A percentile compares a stretch with the other conserved stretches of the same genome.
Evolutionary conservation across 2,113 vertebrate species (phyloP).

Genomic region (Phodopus roborovskii): DNA sequence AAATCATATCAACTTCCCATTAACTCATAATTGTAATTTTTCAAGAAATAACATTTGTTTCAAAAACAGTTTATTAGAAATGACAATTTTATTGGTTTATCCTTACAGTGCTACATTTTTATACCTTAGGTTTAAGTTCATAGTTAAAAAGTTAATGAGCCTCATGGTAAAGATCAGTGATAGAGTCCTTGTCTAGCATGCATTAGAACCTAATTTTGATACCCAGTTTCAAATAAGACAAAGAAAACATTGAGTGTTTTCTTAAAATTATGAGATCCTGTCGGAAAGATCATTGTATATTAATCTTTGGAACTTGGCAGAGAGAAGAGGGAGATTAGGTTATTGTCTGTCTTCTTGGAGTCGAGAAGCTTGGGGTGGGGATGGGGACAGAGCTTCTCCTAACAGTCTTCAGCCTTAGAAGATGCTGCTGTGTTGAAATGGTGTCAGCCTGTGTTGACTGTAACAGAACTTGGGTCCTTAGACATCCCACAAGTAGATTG

Average conservation of each 20-base stretch:
- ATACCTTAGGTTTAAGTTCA: slow-evolving; percentile 25
- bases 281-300: not conserved
- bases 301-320: not conserved
- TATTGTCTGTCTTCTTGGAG: not conserved
- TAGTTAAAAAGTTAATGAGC: slow-evolving; percentile 43
- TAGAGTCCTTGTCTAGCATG: not conserved
- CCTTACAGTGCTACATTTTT: slow-evolving; percentile 7
- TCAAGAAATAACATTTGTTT: slow-evolving; percentile 35
- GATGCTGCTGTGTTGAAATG: not conserved
- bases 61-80: slow-evolving; percentile 46
- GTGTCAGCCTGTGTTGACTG: slow-evolving; percentile 19
- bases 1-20: slow-evolving; percentile 30
- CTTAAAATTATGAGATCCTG: slow-evolving; percentile 2
- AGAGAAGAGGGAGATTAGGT: not conserved
- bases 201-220: not conserved
- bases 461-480: slow-evolving; percentile 10
- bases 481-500: not conserved
- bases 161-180: not conserved
- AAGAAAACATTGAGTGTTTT: slow-evolving; percentile 27
- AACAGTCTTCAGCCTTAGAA: slow-evolving; percentile 29
- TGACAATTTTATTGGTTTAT: slow-evolving; percentile 15
- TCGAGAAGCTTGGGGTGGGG: not conserved
- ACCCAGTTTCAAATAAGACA: not conserved
- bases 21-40: slow-evolving; percentile 50
- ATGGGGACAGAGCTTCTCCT: not conserved